Evolutionary conservation across 2,888 invertebrate genomes (phyloP).

Genomic region (Rhingia rostrata): DNA sequence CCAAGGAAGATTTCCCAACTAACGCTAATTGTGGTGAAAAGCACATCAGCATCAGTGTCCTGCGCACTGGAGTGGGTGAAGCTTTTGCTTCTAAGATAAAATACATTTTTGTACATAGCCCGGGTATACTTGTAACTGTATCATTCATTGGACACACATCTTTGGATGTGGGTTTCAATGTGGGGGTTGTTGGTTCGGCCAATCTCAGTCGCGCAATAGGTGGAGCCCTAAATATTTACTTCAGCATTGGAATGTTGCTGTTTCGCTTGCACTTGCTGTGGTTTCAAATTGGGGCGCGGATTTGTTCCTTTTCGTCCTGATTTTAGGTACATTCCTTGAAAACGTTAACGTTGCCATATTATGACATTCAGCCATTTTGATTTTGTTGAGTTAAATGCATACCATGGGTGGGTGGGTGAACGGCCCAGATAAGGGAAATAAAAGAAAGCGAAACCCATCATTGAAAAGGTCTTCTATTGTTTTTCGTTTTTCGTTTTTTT

Average conservation of each 20-base stretch:
- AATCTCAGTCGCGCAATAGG: constrained; percentile 66
- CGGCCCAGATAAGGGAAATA: background rate
- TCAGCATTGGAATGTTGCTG: constrained; percentile 55
- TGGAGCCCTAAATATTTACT: constrained; percentile 69
- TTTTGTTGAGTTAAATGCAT: constrained; percentile 57
- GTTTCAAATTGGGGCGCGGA: constrained; percentile 62
- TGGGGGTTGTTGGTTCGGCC: constrained; percentile 55
- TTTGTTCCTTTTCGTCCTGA: constrained; percentile 56
- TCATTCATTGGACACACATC: constrained; percentile 64
- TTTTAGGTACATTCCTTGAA: constrained; percentile 63
- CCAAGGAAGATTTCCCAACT: constrained; percentile 20
- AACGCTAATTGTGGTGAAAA: constrained; percentile 64
- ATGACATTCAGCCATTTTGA: constrained; percentile 70
- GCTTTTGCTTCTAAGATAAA: constrained; percentile 25
- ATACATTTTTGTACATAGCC: constrained; percentile 54
- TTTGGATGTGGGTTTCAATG: constrained; percentile 20
- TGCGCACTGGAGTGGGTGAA: constrained; percentile 39
- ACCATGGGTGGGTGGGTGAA: constrained; percentile 12
- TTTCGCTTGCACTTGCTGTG: constrained; percentile 66
- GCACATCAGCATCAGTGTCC: constrained; percentile 40
- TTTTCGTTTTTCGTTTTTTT: constrained; percentile 32
- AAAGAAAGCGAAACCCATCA: constrained; percentile 1
- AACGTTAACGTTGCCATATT: constrained; percentile 74
- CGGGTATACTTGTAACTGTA: constrained; percentile 59
- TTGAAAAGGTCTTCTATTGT: constrained; percentile 49